Evolutionary conservation across 2,797 vertebrate genomes (phyloP).

Genomic region (Eremophila alpestris): DNA sequence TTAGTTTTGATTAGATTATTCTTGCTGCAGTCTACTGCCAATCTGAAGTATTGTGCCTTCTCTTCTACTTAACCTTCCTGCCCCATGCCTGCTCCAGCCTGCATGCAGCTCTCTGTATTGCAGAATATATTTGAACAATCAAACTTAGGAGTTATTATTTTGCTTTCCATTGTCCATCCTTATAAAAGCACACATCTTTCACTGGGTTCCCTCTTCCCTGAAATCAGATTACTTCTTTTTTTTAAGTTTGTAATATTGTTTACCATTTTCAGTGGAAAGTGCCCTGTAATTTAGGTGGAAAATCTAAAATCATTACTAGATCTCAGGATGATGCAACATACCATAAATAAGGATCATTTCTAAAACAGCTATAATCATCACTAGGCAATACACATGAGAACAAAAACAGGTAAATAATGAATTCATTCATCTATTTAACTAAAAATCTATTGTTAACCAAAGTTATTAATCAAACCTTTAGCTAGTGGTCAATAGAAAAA

Average conservation of each 20-base stretch:
- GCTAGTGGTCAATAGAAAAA: slow-evolving; percentile 67
- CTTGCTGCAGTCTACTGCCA: slow-evolving; percentile 99
- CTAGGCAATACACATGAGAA: slow-evolving; percentile 62
- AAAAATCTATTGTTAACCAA: slow-evolving; percentile 74
- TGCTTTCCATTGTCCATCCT: slow-evolving; percentile 97
- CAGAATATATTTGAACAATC: slow-evolving; percentile 91
- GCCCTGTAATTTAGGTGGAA: slow-evolving; percentile 81
- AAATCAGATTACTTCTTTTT: slow-evolving; percentile 85
- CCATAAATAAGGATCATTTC: slow-evolving; percentile 76
- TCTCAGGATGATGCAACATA: slow-evolving; percentile 75
- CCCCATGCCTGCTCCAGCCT: slow-evolving; percentile 94
- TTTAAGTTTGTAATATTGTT: slow-evolving; percentile 80
- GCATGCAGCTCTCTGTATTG: slow-evolving; percentile 85
- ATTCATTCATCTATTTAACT: slow-evolving; percentile 76
- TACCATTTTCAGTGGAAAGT: slow-evolving; percentile 86
- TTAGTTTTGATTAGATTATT: slow-evolving; percentile 99
- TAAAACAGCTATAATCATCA: slow-evolving; percentile 77
- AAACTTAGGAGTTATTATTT: slow-evolving; percentile 99
- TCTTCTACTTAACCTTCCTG: slow-evolving; percentile 99
- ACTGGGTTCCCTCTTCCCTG: slow-evolving; percentile 87
- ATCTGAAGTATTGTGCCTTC: slow-evolving; percentile 99
- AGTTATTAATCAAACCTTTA: slow-evolving; percentile 78
- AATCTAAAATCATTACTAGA: slow-evolving; percentile 84
- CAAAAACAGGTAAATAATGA: slow-evolving; percentile 77
- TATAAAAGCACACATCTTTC: slow-evolving; percentile 97